Evolutionary conservation across 2,797 vertebrate genomes (phyloP), one percentile per base, ranked within the genome.

Genomic region (Centropyge bicolor): DNA sequence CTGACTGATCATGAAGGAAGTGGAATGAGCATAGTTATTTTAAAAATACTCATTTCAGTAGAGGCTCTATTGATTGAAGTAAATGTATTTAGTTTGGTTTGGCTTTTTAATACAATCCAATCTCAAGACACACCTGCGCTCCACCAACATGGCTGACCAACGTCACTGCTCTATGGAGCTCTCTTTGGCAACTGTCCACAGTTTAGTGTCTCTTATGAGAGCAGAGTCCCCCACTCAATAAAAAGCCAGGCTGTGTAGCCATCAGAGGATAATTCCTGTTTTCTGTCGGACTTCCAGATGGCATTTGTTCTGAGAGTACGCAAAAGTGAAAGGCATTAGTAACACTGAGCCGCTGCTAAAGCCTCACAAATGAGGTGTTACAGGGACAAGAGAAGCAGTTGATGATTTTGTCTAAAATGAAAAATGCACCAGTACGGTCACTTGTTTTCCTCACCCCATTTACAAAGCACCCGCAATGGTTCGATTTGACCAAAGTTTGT

Each of bases 211-310:
- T 63, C 20, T 55, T 66, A 17, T 49, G 52, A 67, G n/a, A 81
- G n/a, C 24, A 63, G 11, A 52, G 41, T 65, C 36, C 22, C 17
- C n/a, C 20, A 17, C 19, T 45, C n/a, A 43, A 49, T 52, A 61
- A 56, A 55, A 76, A 68, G 46, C 54, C 13, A 68, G 27, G 36
- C 64, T 73, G 13, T 38, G 65, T 8, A 64, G 43, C 54, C 49
- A 35, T 64, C 14, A 71, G 68, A 81, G 55, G 61, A 82, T 78
- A 49, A 70, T 63, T 76, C 74, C 46, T 78, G 35, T 56, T 74
- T 51, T 56, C 61, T 82, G 66, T 70, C 63, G 36, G 54, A 80
- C 54, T 71, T 78, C 67, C 81, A 85, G 78, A 76, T 85, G 86
- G 52, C 60, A 35, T 83, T 70, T 81, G 80, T 71, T 80, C 41